These are phyloP conservation scores for Syngnathus floridae DNA, from an alignment of 2,113 vertebrate species.

Conservation along the genomic window DNA sequence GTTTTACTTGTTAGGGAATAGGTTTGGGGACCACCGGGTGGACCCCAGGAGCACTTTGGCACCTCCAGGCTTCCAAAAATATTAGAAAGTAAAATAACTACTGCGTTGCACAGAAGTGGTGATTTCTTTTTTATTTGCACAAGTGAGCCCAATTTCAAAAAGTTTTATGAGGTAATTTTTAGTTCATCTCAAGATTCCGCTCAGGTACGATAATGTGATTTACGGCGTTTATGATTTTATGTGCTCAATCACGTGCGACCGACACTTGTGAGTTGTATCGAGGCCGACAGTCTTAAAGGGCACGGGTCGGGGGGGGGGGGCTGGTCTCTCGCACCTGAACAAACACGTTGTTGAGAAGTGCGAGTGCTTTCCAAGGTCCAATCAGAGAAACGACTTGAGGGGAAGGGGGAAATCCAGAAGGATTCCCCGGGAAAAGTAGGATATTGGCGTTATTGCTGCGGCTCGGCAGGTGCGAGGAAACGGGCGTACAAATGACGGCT, in stretches of 20 bases:
- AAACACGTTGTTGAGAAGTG: constrained; percentile 74
- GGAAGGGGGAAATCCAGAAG: constrained; percentile 14
- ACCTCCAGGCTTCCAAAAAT: constrained; percentile 43
- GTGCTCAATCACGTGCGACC: constrained; percentile 63
- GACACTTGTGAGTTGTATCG: constrained; percentile 74
- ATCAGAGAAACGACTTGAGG: constrained; percentile 25
- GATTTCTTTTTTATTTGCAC: constrained; percentile 15
- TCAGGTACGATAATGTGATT: neutral
- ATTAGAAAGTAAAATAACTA: constrained; percentile 29
- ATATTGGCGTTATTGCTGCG: constrained; percentile 30
- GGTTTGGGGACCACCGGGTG: constrained; percentile 65
- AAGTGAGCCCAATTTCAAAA: neutral
- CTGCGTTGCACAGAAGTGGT: constrained; percentile 14
- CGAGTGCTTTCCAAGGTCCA: constrained; percentile 32
- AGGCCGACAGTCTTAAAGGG: constrained; percentile 74
- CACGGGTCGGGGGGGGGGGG: constrained; percentile 45
- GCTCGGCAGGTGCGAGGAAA: constrained; percentile 40
- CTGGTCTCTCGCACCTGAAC: constrained; percentile 80
- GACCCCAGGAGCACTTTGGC: constrained; percentile 43
- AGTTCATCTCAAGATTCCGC: neutral
- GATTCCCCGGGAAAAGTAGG: constrained; percentile 18
- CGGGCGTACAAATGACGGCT: constrained; percentile 29
- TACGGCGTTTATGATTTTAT: neutral
- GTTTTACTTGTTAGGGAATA: constrained; percentile 55
- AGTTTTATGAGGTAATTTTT: neutral